Base-by-base conservation (phyloP, 2,888 invertebrate species). In the Luperina nickerlii region DNA sequence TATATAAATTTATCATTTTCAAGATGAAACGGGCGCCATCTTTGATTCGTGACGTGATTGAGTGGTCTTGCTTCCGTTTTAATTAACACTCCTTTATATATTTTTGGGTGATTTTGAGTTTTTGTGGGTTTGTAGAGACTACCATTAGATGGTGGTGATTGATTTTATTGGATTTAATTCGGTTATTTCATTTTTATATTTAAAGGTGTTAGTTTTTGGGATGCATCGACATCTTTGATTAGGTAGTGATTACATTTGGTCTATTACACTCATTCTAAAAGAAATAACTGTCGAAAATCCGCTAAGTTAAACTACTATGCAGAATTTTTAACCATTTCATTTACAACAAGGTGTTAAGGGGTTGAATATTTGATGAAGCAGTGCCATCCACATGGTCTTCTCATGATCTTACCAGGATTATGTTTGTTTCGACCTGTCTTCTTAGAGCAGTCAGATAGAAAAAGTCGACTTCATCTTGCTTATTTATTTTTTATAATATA, bases 31-130 rank as follows among this genome's bases (percentile, higher is more conserved):
- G 90, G 93, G 93, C 94, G 94, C 94, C 94, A 91, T 89, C 92
- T 95, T 94, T 94, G 94, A 94, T 92, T 91, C 76, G 85, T 89
- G 95, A 94, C 95, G 95, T 92, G 95, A 95, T 95, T 92, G 95
- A 95, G 93, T 91, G 92, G 88, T 89, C 87, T 74, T 88, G 92
- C 92, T 94, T 94, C 94, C 94, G 93, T 93, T 92, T 92, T 90
- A 92, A 92, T 92, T 92, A 92, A 91, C 92, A 90, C 88, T 79
- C 83, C 86, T 85, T 85, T 87, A 87, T 92, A 90, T 91, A 90
- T 91, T 91, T 90, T 84, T 88, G 82, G 81, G 67, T 82, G 72
- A 80, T 82, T 88, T 81, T 87, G 27, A 76, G 82, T 65, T 78
- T 86, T 81, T 75, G 75, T 76, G 65, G 45, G 62, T 73, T 83